Evolutionary conservation across 2,888 invertebrate genomes (phyloP), one percentile per base, ranked within the genome.

Genomic region (Melitaea athalia): DNA sequence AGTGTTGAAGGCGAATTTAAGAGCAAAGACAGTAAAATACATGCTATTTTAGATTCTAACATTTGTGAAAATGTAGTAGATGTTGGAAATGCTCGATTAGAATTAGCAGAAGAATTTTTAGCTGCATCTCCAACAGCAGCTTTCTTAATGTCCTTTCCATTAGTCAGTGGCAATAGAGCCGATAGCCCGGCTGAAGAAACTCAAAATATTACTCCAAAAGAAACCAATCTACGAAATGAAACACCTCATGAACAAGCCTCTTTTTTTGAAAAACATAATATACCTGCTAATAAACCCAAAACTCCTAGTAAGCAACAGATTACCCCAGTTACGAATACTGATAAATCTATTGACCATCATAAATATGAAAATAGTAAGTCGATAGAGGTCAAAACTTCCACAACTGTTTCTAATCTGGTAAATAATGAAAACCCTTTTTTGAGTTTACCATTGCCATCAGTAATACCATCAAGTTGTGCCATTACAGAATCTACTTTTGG

Each of bases 101-200:
- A 94, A 80, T 85, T 94, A 74, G 94, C 92, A 3, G 92, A 92
- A 80, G 92, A 92, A 71, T 89, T 92, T 77, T 77, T 92, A 74
- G 93, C 93, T 64, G 91, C 93, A 63, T 96, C 96, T 2, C 96
- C 96, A 6, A 96, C 96, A 3, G 96, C 96, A 14, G 96, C 96
- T 1, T 96, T 96, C 81, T 87, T 96, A 12, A 93, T 95, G 89
- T 95, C 96, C 2, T 96, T 96, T 79, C 96, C 96, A 0, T 84
- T 96, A 60, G 96, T 96, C 0, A 95, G 92, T 77, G 93, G 93
- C 2, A 92, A 92, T 71, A 85, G 93, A 75, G 93, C 92, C 43
- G 93, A 93, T 59, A 93, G 93, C 69, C 92, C 93, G 10, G 87
- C 88, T 38, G 92, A 92, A 67, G 92, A 92, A 69, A 74, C 78